Conservation (phyloP, 2,113 vertebrate species). For the Toxotes chatareus region DNA sequence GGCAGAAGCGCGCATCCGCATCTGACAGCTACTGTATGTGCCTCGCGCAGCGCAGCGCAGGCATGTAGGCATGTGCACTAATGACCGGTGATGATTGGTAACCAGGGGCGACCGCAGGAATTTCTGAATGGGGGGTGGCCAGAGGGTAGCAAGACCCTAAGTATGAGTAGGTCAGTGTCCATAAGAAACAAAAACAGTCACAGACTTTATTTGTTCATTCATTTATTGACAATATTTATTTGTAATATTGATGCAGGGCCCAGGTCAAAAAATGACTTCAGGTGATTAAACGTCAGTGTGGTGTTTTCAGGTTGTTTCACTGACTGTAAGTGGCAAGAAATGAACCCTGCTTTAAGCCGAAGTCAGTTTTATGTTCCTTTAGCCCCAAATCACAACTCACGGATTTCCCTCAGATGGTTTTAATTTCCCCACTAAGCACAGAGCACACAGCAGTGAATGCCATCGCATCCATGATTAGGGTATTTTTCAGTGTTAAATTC, state of each 20-base stretch:
- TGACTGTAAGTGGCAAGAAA: not conserved
- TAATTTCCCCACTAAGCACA: conserved; percentile 7
- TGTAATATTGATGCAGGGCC: too few relatives aligned
- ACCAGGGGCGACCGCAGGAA: conserved; percentile 50
- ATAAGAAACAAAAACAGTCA: not conserved
- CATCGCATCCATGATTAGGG: too few relatives aligned
- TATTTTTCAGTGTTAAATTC: too few relatives aligned
- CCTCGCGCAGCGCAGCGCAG: conserved; percentile 23
- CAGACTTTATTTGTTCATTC: not conserved
- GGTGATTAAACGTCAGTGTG: not conserved
- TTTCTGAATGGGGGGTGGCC: not conserved
- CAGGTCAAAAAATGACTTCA: too few relatives aligned
- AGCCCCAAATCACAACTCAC: not conserved
- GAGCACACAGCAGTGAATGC: not conserved
- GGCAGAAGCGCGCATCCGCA: conserved; percentile 56
- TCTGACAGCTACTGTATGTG: conserved; percentile 37
- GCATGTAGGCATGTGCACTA: conserved; percentile 25
- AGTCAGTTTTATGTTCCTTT: not conserved
- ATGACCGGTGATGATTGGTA: conserved; percentile 17
- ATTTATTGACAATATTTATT: too few relatives aligned
- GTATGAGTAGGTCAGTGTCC: not conserved
- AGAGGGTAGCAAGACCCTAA: not conserved
- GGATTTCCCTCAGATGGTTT: not conserved
- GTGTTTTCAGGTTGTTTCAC: not conserved
- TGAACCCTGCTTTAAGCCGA: not conserved